Conservation (phyloP, 2,797 vertebrate species). For the Phoebastria nigripes region DNA sequence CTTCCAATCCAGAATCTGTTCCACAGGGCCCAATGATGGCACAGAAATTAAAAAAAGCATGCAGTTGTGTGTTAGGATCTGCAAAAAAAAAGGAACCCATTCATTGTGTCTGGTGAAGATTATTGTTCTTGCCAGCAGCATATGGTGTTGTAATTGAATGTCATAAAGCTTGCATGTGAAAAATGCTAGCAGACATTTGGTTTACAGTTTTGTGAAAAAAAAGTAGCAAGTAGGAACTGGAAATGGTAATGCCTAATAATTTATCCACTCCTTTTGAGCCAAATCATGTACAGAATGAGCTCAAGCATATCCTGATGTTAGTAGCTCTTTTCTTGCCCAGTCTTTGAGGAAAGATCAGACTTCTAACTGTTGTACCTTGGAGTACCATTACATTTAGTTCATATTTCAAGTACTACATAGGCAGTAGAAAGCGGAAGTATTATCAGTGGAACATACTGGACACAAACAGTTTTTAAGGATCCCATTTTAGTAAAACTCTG, state of each 20-base stretch:
- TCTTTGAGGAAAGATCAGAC: neutral
- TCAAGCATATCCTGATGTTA: neutral
- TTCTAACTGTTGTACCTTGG: neutral
- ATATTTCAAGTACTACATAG: neutral
- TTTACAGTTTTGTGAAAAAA: neutral
- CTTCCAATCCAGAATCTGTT: neutral
- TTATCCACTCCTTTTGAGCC: neutral
- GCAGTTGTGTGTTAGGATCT: neutral
- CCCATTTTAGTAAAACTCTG: neutral
- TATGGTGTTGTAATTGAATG: neutral
- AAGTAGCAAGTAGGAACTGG: neutral
- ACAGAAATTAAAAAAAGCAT: neutral
- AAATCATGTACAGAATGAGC: neutral
- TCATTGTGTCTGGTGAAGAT: neutral
- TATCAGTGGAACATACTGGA: neutral
- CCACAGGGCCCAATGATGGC: neutral
- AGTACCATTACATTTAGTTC: neutral
- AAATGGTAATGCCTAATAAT: neutral
- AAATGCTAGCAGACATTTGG: neutral
- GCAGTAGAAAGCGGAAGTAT: neutral
- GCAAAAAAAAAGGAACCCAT: fast-evolving
- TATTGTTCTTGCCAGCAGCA: neutral
- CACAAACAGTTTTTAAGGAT: neutral
- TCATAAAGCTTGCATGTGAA: neutral
- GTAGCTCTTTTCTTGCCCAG: neutral